Percentiles rank a stretch among this genome's conserved stretches.
Evolutionary conservation across 2,888 invertebrate species (phyloP).

Genomic region (Archips xylosteana): DNA sequence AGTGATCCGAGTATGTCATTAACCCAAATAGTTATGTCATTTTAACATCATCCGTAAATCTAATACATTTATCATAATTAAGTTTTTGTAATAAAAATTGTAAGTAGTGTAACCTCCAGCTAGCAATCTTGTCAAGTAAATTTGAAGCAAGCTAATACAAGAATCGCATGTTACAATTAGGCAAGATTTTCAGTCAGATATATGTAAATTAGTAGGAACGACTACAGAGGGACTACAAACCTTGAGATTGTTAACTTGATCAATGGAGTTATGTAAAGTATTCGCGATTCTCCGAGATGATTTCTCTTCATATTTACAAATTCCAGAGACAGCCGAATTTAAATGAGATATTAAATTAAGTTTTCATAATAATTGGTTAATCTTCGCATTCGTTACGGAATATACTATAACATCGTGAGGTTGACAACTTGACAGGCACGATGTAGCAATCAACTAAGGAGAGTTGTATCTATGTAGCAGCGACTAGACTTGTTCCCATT

Average conservation of each 20-base stretch:
- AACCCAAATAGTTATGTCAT: slow-evolving; percentile 55
- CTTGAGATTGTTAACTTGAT: slow-evolving; percentile 26
- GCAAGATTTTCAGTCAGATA: slow-evolving; percentile 6
- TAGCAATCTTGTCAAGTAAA: background rate
- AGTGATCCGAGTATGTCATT: slow-evolving; percentile 54
- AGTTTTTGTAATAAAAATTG: slow-evolving; percentile 35
- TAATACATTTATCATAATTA: slow-evolving; percentile 43
- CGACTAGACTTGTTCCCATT: background rate
- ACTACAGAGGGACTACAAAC: slow-evolving; percentile 15
- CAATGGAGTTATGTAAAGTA: slow-evolving; percentile 32
- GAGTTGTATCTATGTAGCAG: background rate
- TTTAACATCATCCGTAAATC: slow-evolving; percentile 42
- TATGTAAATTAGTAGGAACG: slow-evolving; percentile 21
- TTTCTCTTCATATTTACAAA: slow-evolving; percentile 6
- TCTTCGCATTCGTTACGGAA: slow-evolving; percentile 12
- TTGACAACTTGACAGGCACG: slow-evolving; percentile 8
- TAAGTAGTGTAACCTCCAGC: slow-evolving; percentile 24
- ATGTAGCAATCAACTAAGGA: background rate
- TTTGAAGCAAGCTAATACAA: background rate
- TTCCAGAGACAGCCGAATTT: slow-evolving; percentile 21
- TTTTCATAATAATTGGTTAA: slow-evolving; percentile 1
- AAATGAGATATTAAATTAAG: slow-evolving; percentile 25
- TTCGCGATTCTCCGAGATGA: slow-evolving; percentile 12
- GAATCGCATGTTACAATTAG: background rate
- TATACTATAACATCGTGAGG: background rate